These are phyloP conservation scores for Caenorhabditis inopinata DNA, from an alignment of 1,140 invertebrate genomes.

Conservation along the genomic window DNA sequence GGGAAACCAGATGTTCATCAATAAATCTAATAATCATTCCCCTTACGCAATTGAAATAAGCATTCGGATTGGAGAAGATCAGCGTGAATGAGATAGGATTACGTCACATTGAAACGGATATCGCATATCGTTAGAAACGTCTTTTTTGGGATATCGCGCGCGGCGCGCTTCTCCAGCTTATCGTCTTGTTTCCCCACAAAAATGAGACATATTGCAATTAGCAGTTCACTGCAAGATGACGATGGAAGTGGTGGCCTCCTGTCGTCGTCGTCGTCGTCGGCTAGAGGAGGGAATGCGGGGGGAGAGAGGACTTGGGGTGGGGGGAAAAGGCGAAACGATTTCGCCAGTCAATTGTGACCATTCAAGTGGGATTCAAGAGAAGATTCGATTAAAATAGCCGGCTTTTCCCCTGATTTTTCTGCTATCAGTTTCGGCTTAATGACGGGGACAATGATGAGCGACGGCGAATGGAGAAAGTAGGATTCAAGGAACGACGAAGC, in stretches of 20 bases:
- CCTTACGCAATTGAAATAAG: neutral
- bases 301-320: neutral
- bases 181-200: neutral
- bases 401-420: neutral
- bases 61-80: neutral
- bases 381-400: neutral
- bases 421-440: slow-evolving; percentile 6
- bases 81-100: neutral
- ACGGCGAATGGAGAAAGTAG: neutral
- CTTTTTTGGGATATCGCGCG: neutral
- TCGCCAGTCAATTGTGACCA: slow-evolving; percentile 16
- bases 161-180: neutral
- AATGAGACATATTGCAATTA: slow-evolving; percentile 20
- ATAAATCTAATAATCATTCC: too few species aligned
- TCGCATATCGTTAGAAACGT: neutral
- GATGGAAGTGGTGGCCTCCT: too few species aligned
- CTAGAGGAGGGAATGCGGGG: neutral
- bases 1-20: too few species aligned
- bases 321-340: neutral
- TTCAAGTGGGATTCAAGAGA: neutral
- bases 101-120: slow-evolving; percentile 9
- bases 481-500: too few species aligned
- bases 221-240: neutral
- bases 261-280: too few species aligned
- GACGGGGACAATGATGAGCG: neutral